phyloP scores from a whole-genome alignment of 2,888 invertebrate species.

The Tuberolachnus salignus region DNA sequence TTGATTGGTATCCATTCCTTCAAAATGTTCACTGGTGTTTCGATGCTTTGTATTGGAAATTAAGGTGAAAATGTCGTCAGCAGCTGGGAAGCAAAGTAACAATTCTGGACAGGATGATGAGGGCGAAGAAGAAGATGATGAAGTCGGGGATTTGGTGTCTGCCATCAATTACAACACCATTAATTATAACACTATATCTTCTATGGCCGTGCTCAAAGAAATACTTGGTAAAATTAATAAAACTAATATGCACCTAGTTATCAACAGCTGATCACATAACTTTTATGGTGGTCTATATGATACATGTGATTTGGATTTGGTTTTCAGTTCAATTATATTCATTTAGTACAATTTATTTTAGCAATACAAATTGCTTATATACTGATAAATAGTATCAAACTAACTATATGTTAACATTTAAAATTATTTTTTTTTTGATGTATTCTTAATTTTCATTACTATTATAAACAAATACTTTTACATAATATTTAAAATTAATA shows the following conservation, averaged over 20 bases:
- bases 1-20: conserved; percentile 43
- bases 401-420: conserved; percentile 2
- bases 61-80: conserved; percentile 52
- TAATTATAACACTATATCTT: conserved; percentile 69
- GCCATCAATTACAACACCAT: conserved; percentile 76
- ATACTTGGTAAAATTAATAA: conserved; percentile 63
- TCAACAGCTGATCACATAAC: conserved; percentile 46
- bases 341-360: background rate
- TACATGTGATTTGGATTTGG: conserved; percentile 47
- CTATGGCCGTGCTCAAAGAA: conserved; percentile 72
- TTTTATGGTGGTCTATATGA: conserved; percentile 21
- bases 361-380: background rate
- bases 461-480: background rate
- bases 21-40: conserved; percentile 52
- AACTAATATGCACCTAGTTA: conserved; percentile 37
- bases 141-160: conserved; percentile 70
- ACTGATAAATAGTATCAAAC: conserved; percentile 1
- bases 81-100: conserved; percentile 54
- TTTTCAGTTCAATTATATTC: background rate
- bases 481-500: conserved; percentile 7
- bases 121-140: conserved; percentile 65
- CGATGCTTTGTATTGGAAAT: conserved; percentile 53
- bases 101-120: conserved; percentile 57
- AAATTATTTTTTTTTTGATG: background rate
- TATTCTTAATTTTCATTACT: conserved; percentile 12